These are phyloP conservation scores for Diaphora mendica DNA, from an alignment of 2,888 invertebrate genomes.

Conservation along the genomic window DNA sequence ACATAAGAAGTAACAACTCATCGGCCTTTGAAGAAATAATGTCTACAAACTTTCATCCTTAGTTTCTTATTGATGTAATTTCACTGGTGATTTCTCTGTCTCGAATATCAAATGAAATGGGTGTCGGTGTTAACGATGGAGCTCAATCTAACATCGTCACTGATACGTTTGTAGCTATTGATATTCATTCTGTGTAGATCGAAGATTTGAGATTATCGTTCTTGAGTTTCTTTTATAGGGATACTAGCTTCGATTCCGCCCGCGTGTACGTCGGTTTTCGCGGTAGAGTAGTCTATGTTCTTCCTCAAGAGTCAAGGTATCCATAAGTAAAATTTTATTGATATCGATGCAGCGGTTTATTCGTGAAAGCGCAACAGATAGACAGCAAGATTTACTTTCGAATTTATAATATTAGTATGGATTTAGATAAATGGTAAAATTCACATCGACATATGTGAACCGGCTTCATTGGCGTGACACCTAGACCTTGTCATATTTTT, in stretches of 20 bases:
- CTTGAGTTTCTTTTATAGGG: background rate
- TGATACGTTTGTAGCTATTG: background rate
- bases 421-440: too few relatives aligned
- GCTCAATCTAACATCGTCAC: conserved; percentile 6
- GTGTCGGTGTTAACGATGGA: conserved; percentile 13
- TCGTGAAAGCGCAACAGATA: too few relatives aligned
- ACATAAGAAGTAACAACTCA: conserved; percentile 8
- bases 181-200: background rate
- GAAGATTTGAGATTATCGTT: background rate
- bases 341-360: too few relatives aligned
- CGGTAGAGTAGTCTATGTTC: too few relatives aligned
- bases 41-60: conserved; percentile 20
- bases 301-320: too few relatives aligned
- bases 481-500: too few relatives aligned
- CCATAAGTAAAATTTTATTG: too few relatives aligned
- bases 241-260: background rate
- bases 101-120: conserved; percentile 42
- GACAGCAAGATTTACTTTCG: too few relatives aligned
- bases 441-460: too few relatives aligned
- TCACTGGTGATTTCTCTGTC: conserved; percentile 38
- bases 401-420: too few relatives aligned
- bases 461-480: too few relatives aligned
- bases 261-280: too few relatives aligned
- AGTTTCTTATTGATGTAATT: conserved; percentile 21
- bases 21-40: conserved; percentile 13